Base-by-base conservation (phyloP, 2,113 vertebrate genomes). In the Mionectes macconnelli region DNA sequence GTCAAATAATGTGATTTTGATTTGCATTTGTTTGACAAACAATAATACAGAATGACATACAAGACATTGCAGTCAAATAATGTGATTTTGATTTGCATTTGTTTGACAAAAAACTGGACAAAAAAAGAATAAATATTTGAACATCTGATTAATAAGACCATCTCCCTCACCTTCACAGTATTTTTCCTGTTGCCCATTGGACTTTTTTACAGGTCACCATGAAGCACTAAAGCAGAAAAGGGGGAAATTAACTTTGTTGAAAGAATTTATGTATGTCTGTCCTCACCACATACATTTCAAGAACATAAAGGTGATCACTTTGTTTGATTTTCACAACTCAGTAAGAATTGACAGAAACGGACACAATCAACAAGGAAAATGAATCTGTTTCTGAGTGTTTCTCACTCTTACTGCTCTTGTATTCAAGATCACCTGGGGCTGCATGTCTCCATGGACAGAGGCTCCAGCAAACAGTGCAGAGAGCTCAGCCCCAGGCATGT, bases 341-440 rank as follows among this genome's bases (percentile, higher is more conserved):
- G 30, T 53, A 55, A 75, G 45, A 84, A 53, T 0, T 81, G 31
- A 74, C 13, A 22, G 28, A 66, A 94, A 66, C n/a, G n/a, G n/a
- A n/a, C n/a, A n/a, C 9, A 62, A 40, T 44, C 35, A 75, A 27
- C 67, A 60, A 37, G 31, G 31, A 19, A 45, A 84, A 49, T 45
- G 40, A 62, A 60, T 66, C 33, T 47, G 7, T 64, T 75, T 59
- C 67, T 30, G n/a, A 37, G n/a, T 17, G 8, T 24, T 88, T 81
- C 19, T 78, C 33, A 6, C 35, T 80, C 49, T 60, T 60, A 6
- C 22, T 74, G 12, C 37, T 80, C 21, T 10, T 21, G 2, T 20
- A 3, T 20, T 44, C 25, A 27, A 0, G 0, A 4, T 33, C 10
- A 9, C 3, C 14, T 21, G 31, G n/a, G 39, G 13, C 22, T 83